Conservation (phyloP, 23 tunicate genomes). For the Phallusia fumigata region DNA sequence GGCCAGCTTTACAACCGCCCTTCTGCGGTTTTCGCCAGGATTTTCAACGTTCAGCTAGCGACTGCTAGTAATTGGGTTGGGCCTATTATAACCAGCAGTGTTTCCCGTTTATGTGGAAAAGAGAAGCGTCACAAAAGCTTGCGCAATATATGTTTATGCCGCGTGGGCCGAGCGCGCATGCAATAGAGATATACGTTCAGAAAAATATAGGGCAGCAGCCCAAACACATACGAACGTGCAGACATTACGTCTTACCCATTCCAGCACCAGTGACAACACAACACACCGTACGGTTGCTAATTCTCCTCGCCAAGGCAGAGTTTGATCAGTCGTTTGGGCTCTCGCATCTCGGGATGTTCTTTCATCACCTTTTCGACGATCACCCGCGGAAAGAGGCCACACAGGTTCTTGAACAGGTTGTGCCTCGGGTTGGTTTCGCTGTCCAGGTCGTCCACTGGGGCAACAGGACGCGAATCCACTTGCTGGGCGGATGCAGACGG, state of each 20-base stretch:
- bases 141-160: no score
- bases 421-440: constrained; percentile 62
- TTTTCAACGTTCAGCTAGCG: background rate
- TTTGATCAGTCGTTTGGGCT: constrained; percentile 65
- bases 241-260: background rate
- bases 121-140: no score
- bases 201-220: background rate
- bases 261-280: background rate
- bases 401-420: constrained; percentile 72
- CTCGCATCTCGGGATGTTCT: constrained; percentile 44
- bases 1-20: background rate
- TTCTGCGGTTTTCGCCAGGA: background rate
- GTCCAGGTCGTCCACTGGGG: constrained; percentile 11
- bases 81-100: background rate
- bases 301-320: constrained; percentile 49
- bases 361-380: constrained; percentile 67
- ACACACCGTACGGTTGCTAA: background rate
- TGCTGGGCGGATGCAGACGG: background rate
- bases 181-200: background rate
- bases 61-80: background rate
- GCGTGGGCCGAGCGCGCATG: no score
- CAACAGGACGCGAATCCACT: background rate
- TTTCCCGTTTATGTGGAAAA: background rate
- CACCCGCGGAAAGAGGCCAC: constrained; percentile 70
- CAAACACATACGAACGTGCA: constrained; percentile 1